Evolutionary conservation across 2,113 vertebrate genomes (phyloP).

Genomic region (Trachemys scripta): DNA sequence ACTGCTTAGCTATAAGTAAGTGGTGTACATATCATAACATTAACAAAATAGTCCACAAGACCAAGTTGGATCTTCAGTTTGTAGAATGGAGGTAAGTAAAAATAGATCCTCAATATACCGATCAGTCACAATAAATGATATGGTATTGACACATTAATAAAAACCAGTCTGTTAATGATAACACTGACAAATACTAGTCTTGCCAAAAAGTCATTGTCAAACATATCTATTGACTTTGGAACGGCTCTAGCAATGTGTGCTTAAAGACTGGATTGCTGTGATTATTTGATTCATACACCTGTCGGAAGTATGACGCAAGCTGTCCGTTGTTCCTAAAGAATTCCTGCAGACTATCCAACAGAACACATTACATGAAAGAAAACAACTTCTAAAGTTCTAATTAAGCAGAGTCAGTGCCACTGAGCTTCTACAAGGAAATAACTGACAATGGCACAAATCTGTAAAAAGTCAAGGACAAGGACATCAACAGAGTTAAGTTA

Average conservation of each 20-base stretch:
- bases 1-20: neutral
- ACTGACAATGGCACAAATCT: conserved; percentile 36
- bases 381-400: neutral
- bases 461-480: neutral
- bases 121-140: neutral
- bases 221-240: neutral
- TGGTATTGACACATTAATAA: neutral
- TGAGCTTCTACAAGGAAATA: conserved; percentile 22
- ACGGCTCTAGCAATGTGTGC: neutral
- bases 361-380: neutral
- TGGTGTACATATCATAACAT: neutral
- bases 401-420: conserved; percentile 30
- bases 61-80: neutral
- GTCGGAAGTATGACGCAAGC: neutral
- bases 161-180: neutral
- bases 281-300: neutral
- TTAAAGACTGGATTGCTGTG: neutral
- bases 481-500: conserved; percentile 32
- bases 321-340: neutral
- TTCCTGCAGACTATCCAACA: conserved; percentile 25
- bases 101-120: neutral
- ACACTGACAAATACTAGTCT: neutral
- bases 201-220: neutral
- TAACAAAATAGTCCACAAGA: neutral
- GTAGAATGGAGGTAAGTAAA: neutral